phyloP scores from a whole-genome alignment of 2,888 invertebrate genomes.

The Lepidocyrtoides sp. region DNA sequence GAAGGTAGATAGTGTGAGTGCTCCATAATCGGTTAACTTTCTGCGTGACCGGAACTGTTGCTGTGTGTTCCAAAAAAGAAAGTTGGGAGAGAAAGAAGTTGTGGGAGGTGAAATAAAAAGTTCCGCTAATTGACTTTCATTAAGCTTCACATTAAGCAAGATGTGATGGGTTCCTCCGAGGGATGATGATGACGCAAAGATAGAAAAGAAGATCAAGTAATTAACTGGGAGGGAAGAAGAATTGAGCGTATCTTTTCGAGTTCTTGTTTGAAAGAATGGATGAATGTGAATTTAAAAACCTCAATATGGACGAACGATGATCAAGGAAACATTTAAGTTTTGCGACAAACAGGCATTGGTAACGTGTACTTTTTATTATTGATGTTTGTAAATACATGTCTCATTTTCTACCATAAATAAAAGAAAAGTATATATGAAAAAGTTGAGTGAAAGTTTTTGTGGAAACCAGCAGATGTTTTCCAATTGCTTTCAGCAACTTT shows the following conservation, averaged over 20 bases:
- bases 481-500: background rate
- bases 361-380: background rate
- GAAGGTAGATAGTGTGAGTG: background rate
- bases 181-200: constrained; percentile 27
- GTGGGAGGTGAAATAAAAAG: constrained; percentile 43
- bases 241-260: background rate
- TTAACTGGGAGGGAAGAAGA: background rate
- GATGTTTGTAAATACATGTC: background rate
- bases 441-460: background rate
- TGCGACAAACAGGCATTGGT: background rate
- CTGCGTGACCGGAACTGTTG: constrained; percentile 71
- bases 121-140: constrained; percentile 69
- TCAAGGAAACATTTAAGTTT: constrained; percentile 3
- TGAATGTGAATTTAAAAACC: constrained; percentile 35
- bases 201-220: constrained; percentile 61
- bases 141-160: constrained; percentile 12
- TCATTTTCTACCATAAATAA: background rate
- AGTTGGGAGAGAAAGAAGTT: background rate
- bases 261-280: background rate
- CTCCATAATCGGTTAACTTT: constrained; percentile 31
- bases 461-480: background rate
- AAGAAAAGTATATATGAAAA: background rate
- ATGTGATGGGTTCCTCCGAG: constrained; percentile 7
- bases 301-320: background rate
- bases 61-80: background rate